Conservation (phyloP, 2,113 vertebrate genomes). For the Hydropotes inermis region DNA sequence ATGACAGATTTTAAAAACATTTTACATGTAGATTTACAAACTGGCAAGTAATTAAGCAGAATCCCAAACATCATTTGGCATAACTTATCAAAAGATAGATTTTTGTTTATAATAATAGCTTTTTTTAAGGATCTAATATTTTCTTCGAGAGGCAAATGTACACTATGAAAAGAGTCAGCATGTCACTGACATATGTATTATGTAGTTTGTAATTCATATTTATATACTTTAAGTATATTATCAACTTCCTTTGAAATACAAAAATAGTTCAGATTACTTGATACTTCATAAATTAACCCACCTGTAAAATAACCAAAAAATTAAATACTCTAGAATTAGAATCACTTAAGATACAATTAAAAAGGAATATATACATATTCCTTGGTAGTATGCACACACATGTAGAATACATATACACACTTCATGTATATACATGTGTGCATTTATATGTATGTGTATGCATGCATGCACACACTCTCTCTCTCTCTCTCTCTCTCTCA, state of each 20-base stretch:
- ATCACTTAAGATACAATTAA: background rate
- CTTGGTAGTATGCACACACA: background rate
- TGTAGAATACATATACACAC: background rate
- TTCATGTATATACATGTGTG: background rate
- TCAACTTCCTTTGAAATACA: constrained; percentile 23
- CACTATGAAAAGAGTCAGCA: background rate
- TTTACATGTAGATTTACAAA: background rate
- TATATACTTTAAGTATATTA: constrained; percentile 59
- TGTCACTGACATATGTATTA: background rate
- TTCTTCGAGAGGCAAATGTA: background rate
- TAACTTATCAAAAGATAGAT: background rate
- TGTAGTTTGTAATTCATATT: background rate
- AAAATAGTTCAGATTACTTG: background rate
- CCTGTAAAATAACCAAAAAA: background rate
- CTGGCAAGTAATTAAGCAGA: background rate
- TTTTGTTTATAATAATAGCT: background rate
- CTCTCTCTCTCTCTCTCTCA: background rate
- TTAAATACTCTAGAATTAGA: background rate
- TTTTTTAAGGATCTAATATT: background rate
- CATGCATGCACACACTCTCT: background rate
- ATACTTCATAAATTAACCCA: background rate
- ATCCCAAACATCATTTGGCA: background rate
- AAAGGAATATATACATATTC: background rate
- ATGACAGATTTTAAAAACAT: background rate
- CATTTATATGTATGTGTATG: background rate